Base-by-base conservation (phyloP, 2,888 invertebrate species). In the Eupithecia centaureata region DNA sequence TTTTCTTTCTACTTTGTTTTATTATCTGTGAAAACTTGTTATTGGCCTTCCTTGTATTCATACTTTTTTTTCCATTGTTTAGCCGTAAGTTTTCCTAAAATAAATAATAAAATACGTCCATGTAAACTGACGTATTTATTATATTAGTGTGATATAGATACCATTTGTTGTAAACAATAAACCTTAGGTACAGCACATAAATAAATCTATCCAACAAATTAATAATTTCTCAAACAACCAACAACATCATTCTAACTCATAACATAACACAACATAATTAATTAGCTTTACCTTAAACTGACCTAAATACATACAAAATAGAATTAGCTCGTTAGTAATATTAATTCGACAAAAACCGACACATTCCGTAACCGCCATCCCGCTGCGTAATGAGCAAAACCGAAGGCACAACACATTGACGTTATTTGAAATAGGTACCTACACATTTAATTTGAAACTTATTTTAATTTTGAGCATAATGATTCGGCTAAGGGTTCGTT, bases 291-390 rank as follows among this genome's bases (percentile, higher is more conserved):
- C 5, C 27, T 10, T 27, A 52, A 52, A 52, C 52, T 52, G 27
- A 2, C 15, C 27, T 52, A 27, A 27, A 52, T 27, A 47, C 22
- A 47, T 22, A 47, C 47, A 47, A 47, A 47, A 18, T 47, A 47
- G 10, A 47, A 47, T 47, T 47, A 47, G 47, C 27, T 52, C 27
- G 27, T 52, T 27, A 52, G 27, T 28, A 27, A 52, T 28, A 27
- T 27, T 27, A 52, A 60, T 60, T 65, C 61, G 42, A 27, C 52
- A 52, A 52, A 52, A 52, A 52, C 52, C 52, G 22, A 10, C 52
- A 1, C 18, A 27, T 28, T 15, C 15, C 8, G 15, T 52, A 52
- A 13, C 27, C 52, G 18, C 42, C 12, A 13, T 1, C 25, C 51
- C 51, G 52, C 52, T 2, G 52, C 15, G 52, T 52, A 52, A 52